Base-by-base conservation (phyloP, 2,113 vertebrate genomes). In the Cyanoderma ruficeps region DNA sequence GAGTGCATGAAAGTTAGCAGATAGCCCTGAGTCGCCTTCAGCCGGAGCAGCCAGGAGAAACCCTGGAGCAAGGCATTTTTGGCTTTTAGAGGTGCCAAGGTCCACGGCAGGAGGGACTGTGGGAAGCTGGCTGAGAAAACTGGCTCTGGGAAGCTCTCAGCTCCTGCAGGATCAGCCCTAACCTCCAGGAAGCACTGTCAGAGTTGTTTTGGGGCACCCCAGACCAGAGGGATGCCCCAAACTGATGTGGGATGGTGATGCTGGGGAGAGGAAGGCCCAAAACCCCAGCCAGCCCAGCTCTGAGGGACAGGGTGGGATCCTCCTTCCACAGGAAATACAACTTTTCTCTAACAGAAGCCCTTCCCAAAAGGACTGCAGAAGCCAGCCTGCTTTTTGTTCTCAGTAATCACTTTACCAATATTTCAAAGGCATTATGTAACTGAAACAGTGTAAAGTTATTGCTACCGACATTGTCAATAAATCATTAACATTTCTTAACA, bases 401-500 rank as follows among this genome's bases (percentile, higher is more conserved):
- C 82, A 89, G 86, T 96, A 90, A 93, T 96, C 81, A 81, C 91
- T 94, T 96, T 80, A 91, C 81, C 82, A 90, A 70, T 93, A 96
- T 95, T 97, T 97, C 95, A 96, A 94, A 97, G 91, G 80, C 96
- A 95, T 96, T 96, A 90, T 94, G 74, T 90, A 96, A 97, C 64
- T 71, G 92, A 91, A 96, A 81, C 89, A 57, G 86, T 94, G 84
- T 96, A 96, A 95, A 89, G 64, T 97, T 96, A 97, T 96, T 91
- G 92, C 93, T 91, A 96, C 96, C 61, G 64, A 97, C 94, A 96
- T 65, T 90, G 93, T 87, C 94, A 94, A 97, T 96, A 95, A 97
- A 96, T 98, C 95, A 97, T 97, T 97, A 97, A 92, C 95, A 82
- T 95, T 97, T 97, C 95, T 97, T 97, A 97, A 97, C 59, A 85